Evolutionary conservation across 2,113 vertebrate genomes (phyloP).

Genomic region (Petaurus breviceps): DNA sequence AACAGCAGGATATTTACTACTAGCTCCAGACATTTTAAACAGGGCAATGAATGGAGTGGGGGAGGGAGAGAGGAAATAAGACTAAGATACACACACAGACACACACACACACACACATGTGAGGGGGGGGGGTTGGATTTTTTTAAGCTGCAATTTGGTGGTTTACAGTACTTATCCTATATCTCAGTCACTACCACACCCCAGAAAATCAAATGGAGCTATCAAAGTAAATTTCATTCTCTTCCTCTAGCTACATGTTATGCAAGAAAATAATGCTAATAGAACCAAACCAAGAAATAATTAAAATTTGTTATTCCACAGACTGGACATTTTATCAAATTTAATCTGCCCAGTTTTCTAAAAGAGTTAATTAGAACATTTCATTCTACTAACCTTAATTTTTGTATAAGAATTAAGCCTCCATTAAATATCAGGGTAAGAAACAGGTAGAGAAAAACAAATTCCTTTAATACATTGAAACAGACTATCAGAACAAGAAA

Average conservation of each 20-base stretch:
- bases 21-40: conserved; percentile 66
- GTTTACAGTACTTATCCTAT: conserved; percentile 44
- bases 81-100: neutral
- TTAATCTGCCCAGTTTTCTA: conserved; percentile 21
- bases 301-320: conserved; percentile 44
- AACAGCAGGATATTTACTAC: conserved; percentile 74
- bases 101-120: neutral
- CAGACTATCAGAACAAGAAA: neutral
- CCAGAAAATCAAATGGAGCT: conserved; percentile 37
- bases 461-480: neutral
- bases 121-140: conserved; percentile 43
- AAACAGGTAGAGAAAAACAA: conserved; percentile 15
- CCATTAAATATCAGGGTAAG: neutral
- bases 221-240: conserved; percentile 35
- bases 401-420: conserved; percentile 30
- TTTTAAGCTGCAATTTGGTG: conserved; percentile 29
- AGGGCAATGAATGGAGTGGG: conserved; percentile 60
- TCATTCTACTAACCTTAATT: neutral
- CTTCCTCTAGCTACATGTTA: conserved; percentile 17
- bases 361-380: conserved; percentile 27
- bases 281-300: neutral
- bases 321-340: conserved; percentile 10
- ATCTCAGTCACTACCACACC: neutral
- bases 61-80: conserved; percentile 51
- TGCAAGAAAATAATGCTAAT: conserved; percentile 9